phyloP scores from a whole-genome alignment of 35 echinoderm and acorn worm genomes.

The Eucidaris tribuloides region DNA sequence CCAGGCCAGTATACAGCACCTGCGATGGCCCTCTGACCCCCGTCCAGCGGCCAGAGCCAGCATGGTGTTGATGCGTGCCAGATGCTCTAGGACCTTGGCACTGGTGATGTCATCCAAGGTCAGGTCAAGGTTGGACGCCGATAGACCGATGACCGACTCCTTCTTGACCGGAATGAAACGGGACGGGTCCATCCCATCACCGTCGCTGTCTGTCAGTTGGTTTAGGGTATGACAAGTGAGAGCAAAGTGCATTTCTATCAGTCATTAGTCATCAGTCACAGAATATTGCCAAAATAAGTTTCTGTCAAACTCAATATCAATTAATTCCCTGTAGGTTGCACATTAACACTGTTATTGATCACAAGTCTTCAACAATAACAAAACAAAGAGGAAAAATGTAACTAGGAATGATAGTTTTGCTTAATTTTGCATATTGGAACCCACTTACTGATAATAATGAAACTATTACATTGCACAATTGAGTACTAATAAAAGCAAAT shows the following conservation, averaged over 20 bases:
- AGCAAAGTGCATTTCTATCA: neutral
- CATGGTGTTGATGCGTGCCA: constrained; percentile 84
- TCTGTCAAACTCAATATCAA: no score
- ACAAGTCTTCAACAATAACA: no score
- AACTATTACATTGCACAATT: no score
- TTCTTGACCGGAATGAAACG: constrained; percentile 81
- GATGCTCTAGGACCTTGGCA: constrained; percentile 69
- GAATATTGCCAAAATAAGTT: no score
- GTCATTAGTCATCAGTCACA: no score
- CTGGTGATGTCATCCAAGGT: constrained; percentile 63
- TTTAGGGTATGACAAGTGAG: neutral
- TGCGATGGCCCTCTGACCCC: constrained; percentile 50
- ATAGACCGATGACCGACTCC: constrained; percentile 66
- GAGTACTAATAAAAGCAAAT: no score
- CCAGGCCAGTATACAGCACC: constrained; percentile 81
- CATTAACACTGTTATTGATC: no score
- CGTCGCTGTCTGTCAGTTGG: constrained; percentile 31
- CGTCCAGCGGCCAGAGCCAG: constrained; percentile 73
- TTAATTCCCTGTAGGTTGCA: no score
- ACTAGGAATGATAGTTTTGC: no score
- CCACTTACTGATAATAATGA: no score
- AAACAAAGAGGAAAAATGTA: no score
- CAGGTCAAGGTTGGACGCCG: constrained; percentile 56
- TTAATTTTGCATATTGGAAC: no score
- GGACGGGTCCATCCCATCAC: constrained; percentile 37